Evolutionary conservation across 2,797 vertebrate species (phyloP), one percentile per base, ranked within the genome.

Genomic region (Pseudochromis fuscus): DNA sequence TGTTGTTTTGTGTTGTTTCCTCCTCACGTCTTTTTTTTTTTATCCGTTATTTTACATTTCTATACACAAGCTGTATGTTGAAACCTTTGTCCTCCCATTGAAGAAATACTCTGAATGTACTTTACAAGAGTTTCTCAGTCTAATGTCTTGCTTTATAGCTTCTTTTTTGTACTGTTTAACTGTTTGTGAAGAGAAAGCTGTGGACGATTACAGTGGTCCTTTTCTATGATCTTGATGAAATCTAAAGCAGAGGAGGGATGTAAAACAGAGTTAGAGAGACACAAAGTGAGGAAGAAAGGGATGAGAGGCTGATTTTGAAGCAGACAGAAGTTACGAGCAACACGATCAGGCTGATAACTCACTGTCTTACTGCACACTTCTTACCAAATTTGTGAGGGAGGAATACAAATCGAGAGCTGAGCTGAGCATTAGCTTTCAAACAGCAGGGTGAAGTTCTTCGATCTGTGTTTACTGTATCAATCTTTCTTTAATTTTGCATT

Each of bases 401-500:
- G 6, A 31, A 72, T 21, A 4, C 25, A 55, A 31, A n/a, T 60
- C 52, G 84, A 78, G 53, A 48, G 23, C n/a, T n/a, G 10, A 75
- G 80, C 78, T 81, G 82, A 91, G 83, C 84, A 81, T 84, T 81
- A 82, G 84, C 77, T 85, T 73, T 76, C 77, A 78, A 83, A 77
- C 75, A 79, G 76, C 82, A 91, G 85, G 71, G 66, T 78, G 79
- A 83, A 91, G 88, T 89, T 88, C 68, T 91, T 91, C 81, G 45
- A 82, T 93, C 87, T 92, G 79, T 89, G 81, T 91, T 89, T 89
- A 79, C 83, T 91, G 94, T 94, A 95, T 94, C 94, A 94, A 92
- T 94, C 92, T 95, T 92, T 93, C 88, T 94, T 94, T 94, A 94
- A 94, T 94, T 95, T 93, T 95, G 94, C 94, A 94, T 95, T 95